Base-by-base conservation (phyloP, 2,797 vertebrate genomes). In the Leptoclinus maculatus region DNA sequence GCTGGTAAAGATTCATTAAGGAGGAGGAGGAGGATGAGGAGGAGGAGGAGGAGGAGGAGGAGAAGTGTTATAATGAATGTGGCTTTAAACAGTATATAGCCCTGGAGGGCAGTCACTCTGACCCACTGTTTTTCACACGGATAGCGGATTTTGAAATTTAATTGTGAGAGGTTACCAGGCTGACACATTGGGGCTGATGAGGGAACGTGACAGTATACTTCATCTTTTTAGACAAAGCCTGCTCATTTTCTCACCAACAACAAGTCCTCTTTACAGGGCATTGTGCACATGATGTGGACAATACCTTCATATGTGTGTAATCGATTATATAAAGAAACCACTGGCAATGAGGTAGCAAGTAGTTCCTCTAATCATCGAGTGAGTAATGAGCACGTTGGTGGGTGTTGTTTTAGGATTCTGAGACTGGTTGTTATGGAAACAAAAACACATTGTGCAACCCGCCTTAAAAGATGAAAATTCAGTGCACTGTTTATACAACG, bases 361-460 rank as follows among this genome's bases (percentile, higher is more conserved):
- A 32, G 53, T 59, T 43, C 1, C 58, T 76, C 14, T 58, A 51
- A 74, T 60, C 32, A 62, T 3, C 27, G 65, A 65, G 74, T 27
- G 5, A 3, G 25, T 68, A 68, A 76, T 66, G 60, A 82, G 74
- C 36, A 58, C 65, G 65, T 36, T 54, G 53, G 71, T 88, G 83
- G 78, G 72, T 45, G 76, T 59, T 66, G 71, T 74, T 79, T 75
- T 54, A 25, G 4, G 36, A 78, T 62, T 69, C 45, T 58, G 19
- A 78, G 71, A 71, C 74, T 74, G 56, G 89, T 92, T 88, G 86
- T 71, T 73, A 89, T 90, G 75, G 90, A 83, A 92, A 91, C 87
- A 49, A 64, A 77, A 79, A 39, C 64, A 75, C 27, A 74, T 21
- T 21, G 9, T 5, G 23, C 38, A 16, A 38, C 39, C 32, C 58